Evolutionary conservation across 2,113 vertebrate species (phyloP), one percentile per base, ranked within the genome.

Genomic region (Platanista minor): DNA sequence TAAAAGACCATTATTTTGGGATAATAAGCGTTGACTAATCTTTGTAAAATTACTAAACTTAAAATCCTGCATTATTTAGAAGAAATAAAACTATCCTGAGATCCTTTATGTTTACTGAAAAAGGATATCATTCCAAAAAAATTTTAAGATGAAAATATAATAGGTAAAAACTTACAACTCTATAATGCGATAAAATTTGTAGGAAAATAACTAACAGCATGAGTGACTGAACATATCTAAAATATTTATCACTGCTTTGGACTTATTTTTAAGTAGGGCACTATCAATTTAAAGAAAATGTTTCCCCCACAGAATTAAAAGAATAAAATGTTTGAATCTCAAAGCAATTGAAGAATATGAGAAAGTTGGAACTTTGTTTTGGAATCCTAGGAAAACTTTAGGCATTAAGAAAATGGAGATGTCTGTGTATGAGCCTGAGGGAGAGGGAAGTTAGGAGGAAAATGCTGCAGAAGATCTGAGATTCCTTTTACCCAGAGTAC

Each of bases 21-120:
- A 80, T 71, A 81, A 78, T 72, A 91, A 96, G 77, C 12, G 89
- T 18, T 59, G 72, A 69, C 3, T 91, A 54, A 72, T 71, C 46
- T 77, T 94, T 49, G 39, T 49, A 64, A 89, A 90, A 88, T 90
- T 87, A 83, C 71, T 85, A 66, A 93, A 72, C 25, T 88, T 85
- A 91, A 74, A 87, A 94, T 87, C 25, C 31, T 95, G 64, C 17
- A 71, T 69, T 90, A 94, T 87, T 94, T 90, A 69, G 27, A 95
- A 91, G 17, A 92, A 81, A n/a, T 46, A 83, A 94, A 74, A 49
- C 59, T 87, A 81, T 84, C 33, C 11, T 80, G 25, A 72, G 77
- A 94, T 43, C 46, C n/a, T 83, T 94, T 91, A 80, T 12, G 9
- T 67, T 91, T 64, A 75, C 36, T 46, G 36, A 13, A 64, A 94